Evolutionary conservation across 2,888 invertebrate species (phyloP).

Genomic region (Tinea trinotella): DNA sequence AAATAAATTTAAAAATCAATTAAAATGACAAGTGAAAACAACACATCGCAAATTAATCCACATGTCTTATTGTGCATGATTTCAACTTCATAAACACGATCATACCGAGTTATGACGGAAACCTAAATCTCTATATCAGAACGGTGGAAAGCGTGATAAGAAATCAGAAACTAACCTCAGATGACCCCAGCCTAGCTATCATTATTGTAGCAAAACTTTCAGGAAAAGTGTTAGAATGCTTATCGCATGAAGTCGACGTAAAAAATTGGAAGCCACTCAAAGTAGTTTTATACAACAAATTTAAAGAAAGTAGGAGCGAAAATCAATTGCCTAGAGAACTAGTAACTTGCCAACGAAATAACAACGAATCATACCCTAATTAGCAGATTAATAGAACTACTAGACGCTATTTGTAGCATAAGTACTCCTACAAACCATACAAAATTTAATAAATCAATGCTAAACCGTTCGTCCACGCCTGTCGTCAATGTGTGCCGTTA

Average conservation of each 20-base stretch:
- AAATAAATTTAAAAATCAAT: background rate
- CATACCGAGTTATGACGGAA: conserved; percentile 7
- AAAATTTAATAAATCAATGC: too few species aligned
- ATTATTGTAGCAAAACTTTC: background rate
- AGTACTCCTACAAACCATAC: too few species aligned
- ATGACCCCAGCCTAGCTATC: background rate
- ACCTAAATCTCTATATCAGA: conserved; percentile 9
- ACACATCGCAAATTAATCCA: background rate
- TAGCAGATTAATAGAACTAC: background rate
- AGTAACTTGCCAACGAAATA: background rate
- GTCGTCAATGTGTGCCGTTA: too few species aligned
- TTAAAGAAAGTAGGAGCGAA: background rate
- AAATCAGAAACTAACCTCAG: background rate
- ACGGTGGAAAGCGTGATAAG: background rate
- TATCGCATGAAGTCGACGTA: background rate
- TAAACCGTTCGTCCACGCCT: too few species aligned
- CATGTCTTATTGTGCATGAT: background rate
- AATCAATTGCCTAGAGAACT: background rate
- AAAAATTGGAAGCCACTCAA: background rate
- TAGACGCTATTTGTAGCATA: conserved; percentile 7
- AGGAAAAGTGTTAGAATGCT: background rate
- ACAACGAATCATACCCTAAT: background rate
- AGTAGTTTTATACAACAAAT: background rate
- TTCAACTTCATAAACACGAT: background rate
- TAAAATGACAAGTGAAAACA: background rate